Evolutionary conservation across 2,797 vertebrate genomes (phyloP).

Genomic region (Aplochiton taeniatus): DNA sequence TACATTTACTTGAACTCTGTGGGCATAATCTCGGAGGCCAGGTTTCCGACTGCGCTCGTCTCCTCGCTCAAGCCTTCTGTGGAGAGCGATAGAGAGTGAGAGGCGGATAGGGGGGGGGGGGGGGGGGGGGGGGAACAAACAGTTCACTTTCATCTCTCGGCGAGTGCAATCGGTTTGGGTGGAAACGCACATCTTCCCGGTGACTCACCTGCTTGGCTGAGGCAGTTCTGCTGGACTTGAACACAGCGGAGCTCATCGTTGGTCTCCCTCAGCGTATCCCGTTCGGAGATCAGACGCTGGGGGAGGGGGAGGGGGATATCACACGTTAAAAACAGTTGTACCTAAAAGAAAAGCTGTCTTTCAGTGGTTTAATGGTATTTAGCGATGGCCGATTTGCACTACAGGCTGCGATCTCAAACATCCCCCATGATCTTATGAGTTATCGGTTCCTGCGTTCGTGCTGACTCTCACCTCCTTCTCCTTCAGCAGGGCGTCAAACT

Average conservation of each 20-base stretch:
- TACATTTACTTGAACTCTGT: constrained; percentile 84
- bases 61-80: constrained; percentile 72
- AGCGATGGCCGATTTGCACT: no score
- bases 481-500: constrained; percentile 81
- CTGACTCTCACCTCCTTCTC: constrained; percentile 83
- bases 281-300: constrained; percentile 82
- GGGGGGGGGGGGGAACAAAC: not conserved
- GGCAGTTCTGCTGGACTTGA: constrained; percentile 82
- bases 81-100: constrained; percentile 13
- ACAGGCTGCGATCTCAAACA: no score
- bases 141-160: not conserved
- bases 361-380: no score
- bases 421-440: no score
- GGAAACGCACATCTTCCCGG: no score
- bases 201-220: constrained; percentile 79
- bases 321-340: not conserved
- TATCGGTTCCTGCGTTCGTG: no score
- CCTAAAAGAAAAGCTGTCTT: no score
- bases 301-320: no score
- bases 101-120: not conserved
- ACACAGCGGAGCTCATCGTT: constrained; percentile 88
- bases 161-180: no score
- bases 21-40: constrained; percentile 89
- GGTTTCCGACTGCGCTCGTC: constrained; percentile 73
- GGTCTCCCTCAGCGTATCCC: constrained; percentile 86